Evolutionary conservation across 2,113 vertebrate genomes (phyloP).

Genomic region (Puntigrus tetrazona): DNA sequence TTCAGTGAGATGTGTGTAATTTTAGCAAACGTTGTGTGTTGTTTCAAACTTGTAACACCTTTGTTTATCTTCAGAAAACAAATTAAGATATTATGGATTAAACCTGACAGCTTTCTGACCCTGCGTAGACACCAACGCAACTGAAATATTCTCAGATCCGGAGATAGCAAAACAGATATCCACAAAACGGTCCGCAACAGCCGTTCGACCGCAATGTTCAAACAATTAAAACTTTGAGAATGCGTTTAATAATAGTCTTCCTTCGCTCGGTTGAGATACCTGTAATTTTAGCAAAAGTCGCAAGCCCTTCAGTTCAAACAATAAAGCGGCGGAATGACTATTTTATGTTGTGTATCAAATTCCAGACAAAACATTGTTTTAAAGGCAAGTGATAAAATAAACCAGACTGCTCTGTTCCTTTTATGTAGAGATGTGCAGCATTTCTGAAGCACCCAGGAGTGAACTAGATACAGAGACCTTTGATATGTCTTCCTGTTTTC

Average conservation of each 20-base stretch:
- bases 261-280: neutral
- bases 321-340: neutral
- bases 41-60: no score
- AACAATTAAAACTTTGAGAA: neutral
- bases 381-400: slow-evolving; percentile 18
- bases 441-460: neutral
- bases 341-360: neutral
- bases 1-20: no score
- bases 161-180: no score
- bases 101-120: no score
- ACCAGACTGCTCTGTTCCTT: neutral
- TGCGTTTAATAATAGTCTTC: neutral
- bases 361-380: slow-evolving; percentile 30
- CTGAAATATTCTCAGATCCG: no score
- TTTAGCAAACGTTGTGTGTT: no score
- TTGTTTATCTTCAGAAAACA: no score
- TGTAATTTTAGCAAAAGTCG: neutral
- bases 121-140: no score
- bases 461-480: slow-evolving; percentile 20
- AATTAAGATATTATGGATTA: no score
- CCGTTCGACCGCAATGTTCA: no score
- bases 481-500: slow-evolving; percentile 35
- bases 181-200: no score
- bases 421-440: slow-evolving; percentile 9
- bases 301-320: neutral